Conservation (phyloP, 2,797 vertebrate genomes). For the Crocidura indochinensis region DNA sequence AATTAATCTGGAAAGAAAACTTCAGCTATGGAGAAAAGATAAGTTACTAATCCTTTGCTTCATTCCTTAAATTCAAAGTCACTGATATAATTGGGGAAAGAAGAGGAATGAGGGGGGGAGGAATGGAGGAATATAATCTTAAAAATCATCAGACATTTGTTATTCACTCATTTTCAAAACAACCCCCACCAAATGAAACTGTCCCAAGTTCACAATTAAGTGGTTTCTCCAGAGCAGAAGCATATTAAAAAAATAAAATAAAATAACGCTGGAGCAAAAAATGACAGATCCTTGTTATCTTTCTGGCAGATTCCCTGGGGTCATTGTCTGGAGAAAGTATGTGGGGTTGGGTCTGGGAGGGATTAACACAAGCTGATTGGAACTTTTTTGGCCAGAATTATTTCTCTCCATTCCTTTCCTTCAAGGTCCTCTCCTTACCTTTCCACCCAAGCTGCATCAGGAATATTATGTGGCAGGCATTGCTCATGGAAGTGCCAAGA, state of each 20-base stretch:
- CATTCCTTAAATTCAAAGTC: slow-evolving; percentile 74
- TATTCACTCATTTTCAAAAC: slow-evolving; percentile 47
- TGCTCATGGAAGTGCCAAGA: not conserved
- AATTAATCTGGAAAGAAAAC: slow-evolving; percentile 74
- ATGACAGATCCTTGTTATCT: slow-evolving; percentile 62
- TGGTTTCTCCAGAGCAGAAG: not conserved
- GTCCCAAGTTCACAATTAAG: not conserved
- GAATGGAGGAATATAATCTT: too few relatives aligned
- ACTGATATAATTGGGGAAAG: slow-evolving; percentile 10
- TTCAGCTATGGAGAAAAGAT: slow-evolving; percentile 25
- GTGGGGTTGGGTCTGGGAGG: not conserved
- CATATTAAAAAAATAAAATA: too few relatives aligned
- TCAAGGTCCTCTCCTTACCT: not conserved
- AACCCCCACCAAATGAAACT: not conserved
- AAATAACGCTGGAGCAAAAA: too few relatives aligned
- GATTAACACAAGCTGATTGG: not conserved
- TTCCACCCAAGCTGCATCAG: not conserved
- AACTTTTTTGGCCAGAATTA: not conserved
- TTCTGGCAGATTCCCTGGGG: not conserved
- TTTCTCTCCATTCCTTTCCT: not conserved
- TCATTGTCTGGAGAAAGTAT: not conserved
- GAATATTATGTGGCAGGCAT: not conserved
- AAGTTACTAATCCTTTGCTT: slow-evolving; percentile 56
- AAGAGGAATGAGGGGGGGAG: not conserved
- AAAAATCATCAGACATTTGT: not conserved